phyloP scores from a whole-genome alignment of 2,888 invertebrate genomes.

The Mesorhabditis spiculigera region DNA sequence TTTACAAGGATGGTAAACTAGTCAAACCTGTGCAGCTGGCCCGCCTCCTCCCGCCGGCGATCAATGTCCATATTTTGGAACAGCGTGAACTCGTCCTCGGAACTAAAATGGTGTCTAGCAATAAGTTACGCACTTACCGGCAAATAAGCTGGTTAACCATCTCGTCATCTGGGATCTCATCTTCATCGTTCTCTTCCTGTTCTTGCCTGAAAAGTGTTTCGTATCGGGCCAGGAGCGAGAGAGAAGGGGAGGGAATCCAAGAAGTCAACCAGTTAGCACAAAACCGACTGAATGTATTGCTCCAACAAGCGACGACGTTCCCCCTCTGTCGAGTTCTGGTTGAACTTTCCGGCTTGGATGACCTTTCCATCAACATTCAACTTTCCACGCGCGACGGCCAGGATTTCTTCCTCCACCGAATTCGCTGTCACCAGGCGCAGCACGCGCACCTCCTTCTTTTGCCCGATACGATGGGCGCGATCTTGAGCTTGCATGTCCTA shows the following conservation, averaged over 20 bases:
- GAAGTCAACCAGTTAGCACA: neutral
- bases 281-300: slow-evolving; percentile 69
- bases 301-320: slow-evolving; percentile 93
- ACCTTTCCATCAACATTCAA: slow-evolving; percentile 99
- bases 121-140: slow-evolving; percentile 61
- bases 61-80: slow-evolving; percentile 77
- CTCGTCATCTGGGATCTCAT: slow-evolving; percentile 96
- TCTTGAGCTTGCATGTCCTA: slow-evolving; percentile 98
- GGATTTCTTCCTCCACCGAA: slow-evolving; percentile 94
- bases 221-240: neutral
- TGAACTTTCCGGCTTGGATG: slow-evolving; percentile 99
- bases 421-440: slow-evolving; percentile 95
- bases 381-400: slow-evolving; percentile 95
- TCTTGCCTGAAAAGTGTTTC: slow-evolving; percentile 17
- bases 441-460: slow-evolving; percentile 91
- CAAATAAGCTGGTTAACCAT: slow-evolving; percentile 98
- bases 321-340: slow-evolving; percentile 94
- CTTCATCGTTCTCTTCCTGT: slow-evolving; percentile 68
- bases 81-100: slow-evolving; percentile 19
- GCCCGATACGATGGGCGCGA: slow-evolving; percentile 97
- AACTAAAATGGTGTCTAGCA: neutral
- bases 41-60: slow-evolving; percentile 72
- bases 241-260: neutral
- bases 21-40: slow-evolving; percentile 20
- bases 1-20: neutral